Conservation (phyloP, 2,113 vertebrate species). For the Thalassoma bifasciatum region DNA sequence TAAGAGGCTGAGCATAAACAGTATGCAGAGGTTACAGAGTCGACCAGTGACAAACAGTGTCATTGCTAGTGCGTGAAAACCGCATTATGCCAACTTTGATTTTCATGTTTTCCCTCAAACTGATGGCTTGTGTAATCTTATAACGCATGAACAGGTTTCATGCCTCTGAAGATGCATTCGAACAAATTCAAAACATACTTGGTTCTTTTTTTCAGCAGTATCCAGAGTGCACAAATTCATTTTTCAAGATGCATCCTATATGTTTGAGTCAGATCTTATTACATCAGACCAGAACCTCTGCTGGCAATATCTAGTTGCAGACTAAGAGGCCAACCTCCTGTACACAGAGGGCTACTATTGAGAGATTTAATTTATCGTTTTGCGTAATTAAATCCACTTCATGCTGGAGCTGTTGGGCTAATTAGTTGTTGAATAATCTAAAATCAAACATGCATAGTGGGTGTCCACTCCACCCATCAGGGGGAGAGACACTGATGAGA, state of each 20-base stretch:
- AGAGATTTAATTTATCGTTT: constrained; percentile 43
- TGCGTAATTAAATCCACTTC: constrained; percentile 39
- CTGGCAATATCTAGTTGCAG: not conserved
- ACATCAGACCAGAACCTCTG: not conserved
- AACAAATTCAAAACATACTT: constrained; percentile 9
- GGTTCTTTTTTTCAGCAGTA: not conserved
- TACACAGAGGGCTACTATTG: constrained; percentile 2
- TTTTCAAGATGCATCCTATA: not conserved
- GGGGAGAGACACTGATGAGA: constrained; percentile 52
- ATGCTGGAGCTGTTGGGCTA: constrained; percentile 46
- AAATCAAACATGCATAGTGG: constrained; percentile 59
- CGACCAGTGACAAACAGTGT: not conserved
- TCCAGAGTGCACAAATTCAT: not conserved
- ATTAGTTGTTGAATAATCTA: constrained; percentile 68
- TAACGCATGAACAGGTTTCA: constrained; percentile 11
- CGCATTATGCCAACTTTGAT: constrained; percentile 17
- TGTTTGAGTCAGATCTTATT: not conserved
- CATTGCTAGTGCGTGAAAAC: constrained; percentile 5
- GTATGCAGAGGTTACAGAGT: constrained; percentile 21
- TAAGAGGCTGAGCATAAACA: constrained; percentile 28
- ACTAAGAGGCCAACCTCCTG: constrained; percentile 7
- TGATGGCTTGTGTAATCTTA: constrained; percentile 13
- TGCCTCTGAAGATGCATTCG: not conserved
- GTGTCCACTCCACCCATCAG: constrained; percentile 45
- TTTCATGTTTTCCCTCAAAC: constrained; percentile 26